Evolutionary conservation across 2,113 vertebrate genomes (phyloP).

Genomic region (Macroglossus sobrinus): DNA sequence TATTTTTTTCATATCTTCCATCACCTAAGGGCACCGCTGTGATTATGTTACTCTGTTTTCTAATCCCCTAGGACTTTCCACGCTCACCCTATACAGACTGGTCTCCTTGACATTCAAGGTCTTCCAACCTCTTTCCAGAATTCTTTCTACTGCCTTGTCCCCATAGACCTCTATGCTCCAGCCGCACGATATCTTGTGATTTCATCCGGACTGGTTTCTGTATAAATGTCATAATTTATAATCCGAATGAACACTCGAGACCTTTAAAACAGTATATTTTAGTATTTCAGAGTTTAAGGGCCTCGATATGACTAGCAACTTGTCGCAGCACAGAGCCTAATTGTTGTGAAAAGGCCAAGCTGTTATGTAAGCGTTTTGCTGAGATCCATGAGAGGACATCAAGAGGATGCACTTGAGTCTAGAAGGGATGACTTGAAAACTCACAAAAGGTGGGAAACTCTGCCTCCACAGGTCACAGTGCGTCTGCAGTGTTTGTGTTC

Average conservation of each 20-base stretch:
- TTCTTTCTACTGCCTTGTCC: not conserved
- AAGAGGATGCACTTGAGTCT: slow-evolving; percentile 12
- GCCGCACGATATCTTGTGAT: not conserved
- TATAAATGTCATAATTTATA: slow-evolving; percentile 29
- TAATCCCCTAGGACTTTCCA: not conserved
- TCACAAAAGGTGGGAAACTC: not conserved
- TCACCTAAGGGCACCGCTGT: not conserved
- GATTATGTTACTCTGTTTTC: not conserved
- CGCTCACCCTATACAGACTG: not conserved
- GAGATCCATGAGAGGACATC: slow-evolving; percentile 38
- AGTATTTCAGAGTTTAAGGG: slow-evolving; percentile 38
- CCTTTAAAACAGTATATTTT: slow-evolving; percentile 51
- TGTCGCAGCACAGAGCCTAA: slow-evolving; percentile 43
- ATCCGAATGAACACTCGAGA: slow-evolving; percentile 33
- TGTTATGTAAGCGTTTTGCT: slow-evolving; percentile 55
- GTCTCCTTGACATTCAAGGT: not conserved
- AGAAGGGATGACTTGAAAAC: not conserved
- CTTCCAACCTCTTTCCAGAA: slow-evolving; percentile 36
- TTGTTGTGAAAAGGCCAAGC: slow-evolving; percentile 66
- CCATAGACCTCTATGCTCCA: not conserved
- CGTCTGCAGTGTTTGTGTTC: not conserved
- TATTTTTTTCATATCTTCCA: not conserved
- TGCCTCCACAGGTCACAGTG: not conserved
- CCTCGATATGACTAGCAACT: slow-evolving; percentile 33
- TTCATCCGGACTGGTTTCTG: slow-evolving; percentile 3